Evolutionary conservation across 2,113 vertebrate species (phyloP).

Genomic region (Glaucidium brasilianum): DNA sequence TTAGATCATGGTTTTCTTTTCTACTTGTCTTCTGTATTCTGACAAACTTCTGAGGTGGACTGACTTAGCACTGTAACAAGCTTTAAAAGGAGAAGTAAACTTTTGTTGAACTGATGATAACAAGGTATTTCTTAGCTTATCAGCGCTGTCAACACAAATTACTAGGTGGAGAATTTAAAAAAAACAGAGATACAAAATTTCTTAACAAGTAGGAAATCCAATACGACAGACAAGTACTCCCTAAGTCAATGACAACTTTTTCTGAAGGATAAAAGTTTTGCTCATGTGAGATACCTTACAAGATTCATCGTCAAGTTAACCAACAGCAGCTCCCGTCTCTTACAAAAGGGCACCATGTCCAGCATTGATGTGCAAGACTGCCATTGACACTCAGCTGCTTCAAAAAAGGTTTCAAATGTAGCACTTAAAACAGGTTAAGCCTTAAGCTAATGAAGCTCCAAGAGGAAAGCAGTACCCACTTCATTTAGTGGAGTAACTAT

Average conservation of each 20-base stretch:
- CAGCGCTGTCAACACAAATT: background rate
- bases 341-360: fast-evolving
- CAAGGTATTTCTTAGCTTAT: background rate
- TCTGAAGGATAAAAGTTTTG: background rate
- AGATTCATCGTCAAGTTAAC: background rate
- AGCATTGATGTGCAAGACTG: background rate
- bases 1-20: background rate
- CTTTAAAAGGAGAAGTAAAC: background rate
- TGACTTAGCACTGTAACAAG: background rate
- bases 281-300: background rate
- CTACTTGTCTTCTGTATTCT: background rate
- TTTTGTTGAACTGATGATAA: background rate
- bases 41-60: background rate
- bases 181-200: background rate
- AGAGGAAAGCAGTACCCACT: background rate
- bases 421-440: background rate
- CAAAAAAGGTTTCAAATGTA: background rate
- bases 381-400: background rate
- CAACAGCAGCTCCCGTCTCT: background rate
- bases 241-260: background rate
- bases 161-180: background rate
- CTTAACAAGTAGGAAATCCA: background rate
- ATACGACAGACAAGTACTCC: background rate
- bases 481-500: background rate
- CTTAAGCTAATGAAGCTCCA: background rate